Conservation (phyloP, 2,797 vertebrate genomes). For the Karalla daura region DNA sequence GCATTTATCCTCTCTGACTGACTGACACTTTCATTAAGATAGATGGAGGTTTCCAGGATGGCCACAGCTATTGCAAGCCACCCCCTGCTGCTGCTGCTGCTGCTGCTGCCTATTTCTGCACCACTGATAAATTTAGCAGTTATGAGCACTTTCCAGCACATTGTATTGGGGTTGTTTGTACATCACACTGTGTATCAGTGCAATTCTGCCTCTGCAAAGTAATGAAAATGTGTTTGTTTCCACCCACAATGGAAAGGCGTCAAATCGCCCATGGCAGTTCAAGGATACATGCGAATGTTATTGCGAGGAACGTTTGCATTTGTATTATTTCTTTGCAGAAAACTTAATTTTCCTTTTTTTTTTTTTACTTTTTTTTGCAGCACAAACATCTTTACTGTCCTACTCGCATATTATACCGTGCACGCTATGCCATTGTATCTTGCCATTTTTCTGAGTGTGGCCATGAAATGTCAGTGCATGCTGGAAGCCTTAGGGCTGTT, state of each 20-base stretch:
- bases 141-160: slow-evolving; percentile 4
- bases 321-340: slow-evolving; percentile 7
- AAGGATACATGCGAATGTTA: slow-evolving; percentile 7
- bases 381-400: background rate
- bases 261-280: background rate
- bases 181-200: background rate
- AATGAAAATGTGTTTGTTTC: slow-evolving; percentile 21
- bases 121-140: slow-evolving; percentile 11
- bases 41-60: slow-evolving; percentile 2
- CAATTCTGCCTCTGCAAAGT: background rate
- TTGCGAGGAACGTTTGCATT: background rate
- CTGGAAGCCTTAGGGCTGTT: slow-evolving; percentile 34
- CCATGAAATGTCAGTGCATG: slow-evolving; percentile 33
- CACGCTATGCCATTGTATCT: slow-evolving; percentile 3
- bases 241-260: background rate
- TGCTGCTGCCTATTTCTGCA: slow-evolving; percentile 3
- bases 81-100: no score
- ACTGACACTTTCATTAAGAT: slow-evolving; percentile 16
- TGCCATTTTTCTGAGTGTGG: slow-evolving; percentile 20
- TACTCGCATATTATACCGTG: background rate
- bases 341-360: background rate
- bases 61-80: slow-evolving; percentile 5
- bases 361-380: background rate
- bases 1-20: slow-evolving; percentile 1
- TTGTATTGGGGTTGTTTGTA: background rate